Evolutionary conservation across 2,113 vertebrate species (phyloP), one percentile per base, ranked within the genome.

Genomic region (Cebus imitator): DNA sequence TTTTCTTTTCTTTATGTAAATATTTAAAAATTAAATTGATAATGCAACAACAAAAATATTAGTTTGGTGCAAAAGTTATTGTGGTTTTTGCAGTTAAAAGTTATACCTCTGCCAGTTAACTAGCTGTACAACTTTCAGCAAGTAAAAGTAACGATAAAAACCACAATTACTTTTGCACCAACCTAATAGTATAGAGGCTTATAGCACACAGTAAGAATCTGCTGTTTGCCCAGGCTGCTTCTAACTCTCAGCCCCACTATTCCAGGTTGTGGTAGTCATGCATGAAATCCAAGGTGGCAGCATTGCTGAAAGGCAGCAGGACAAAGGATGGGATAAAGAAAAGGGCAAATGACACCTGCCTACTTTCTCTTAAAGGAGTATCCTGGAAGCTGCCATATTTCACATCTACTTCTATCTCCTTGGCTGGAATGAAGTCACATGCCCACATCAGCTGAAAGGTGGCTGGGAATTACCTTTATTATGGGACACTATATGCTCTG

Each of bases 1-100:
- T 64, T 64, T 64, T 64, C 5, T 73, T 90, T 91, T 89, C 37
- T 78, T 84, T 66, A 79, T 78, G 75, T 86, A 82, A 92, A 61
- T 68, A 91, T 57, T 97, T 91, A 55, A 81, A 83, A 66, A 43
- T 84, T 8, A 89, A 84, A 64, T 76, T 48, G 35, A 88, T 70
- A 76, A 45, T 6, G 43, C 8, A 61, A 1, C 61, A 83, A 52
- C 17, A 84, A 75, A 30, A 64, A 64, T 13, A 64, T 30, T 30
- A 64, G 12, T 5, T 64, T 64, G 61, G 12, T 64, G 5, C 27
- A 64, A 64, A 64, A 64, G 4, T 30, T 64, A 30, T 13, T 30
- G 61, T 30, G 27, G 61, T 64, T 64, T 64, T 30, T 64, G 27
- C 61, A 30, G 30, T 64, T 30, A 64, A 30, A 64, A 30, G 61